Base-by-base conservation (phyloP, 2,888 invertebrate species). In the Dryadula phaetusa region DNA sequence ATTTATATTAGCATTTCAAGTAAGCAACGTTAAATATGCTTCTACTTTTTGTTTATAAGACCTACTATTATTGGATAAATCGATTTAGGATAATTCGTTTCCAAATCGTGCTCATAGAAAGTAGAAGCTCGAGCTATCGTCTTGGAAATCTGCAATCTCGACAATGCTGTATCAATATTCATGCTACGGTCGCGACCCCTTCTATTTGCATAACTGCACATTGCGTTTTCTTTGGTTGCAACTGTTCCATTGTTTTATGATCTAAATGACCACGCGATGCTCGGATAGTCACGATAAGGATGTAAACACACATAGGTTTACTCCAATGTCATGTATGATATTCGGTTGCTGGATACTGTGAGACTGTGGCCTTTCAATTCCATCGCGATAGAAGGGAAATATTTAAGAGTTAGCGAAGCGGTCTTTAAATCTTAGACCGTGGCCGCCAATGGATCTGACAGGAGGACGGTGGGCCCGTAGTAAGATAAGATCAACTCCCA, bases 211-310 rank as follows among this genome's bases (percentile, higher is more conserved):
- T 92, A 89, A 87, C 90, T 87, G 90, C 86, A 87, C 87, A 85
- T 84, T 87, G 86, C 90, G 88, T 90, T 90, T 86, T 82, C 87
- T 82, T 56, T 78, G 79, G 80, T 79, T 85, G 89, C 90, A 90
- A 88, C 90, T 87, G 90, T 89, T 88, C 90, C 90, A 92, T 92
- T 91, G 91, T 91, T 90, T 91, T 90, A 92, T 90, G 90, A 90
- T 90, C 92, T 87, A 90, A 91, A 90, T 92, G 91, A 92, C 90
- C 91, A 86, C 82, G 85, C 87, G 87, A 88, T 88, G 85, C 86
- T 81, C 84, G 81, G 81, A 82, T 79, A 81, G 89, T 91, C 91
- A 92, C 91, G 91, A 90, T 89, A 86, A 85, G 81, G 86, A 82
- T 87, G 87, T 84, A 83, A 82, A 86, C 87, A 85, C 81, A 80